Percentiles rank a stretch among this genome's conserved stretches.
Evolutionary conservation across 2,888 invertebrate genomes (phyloP).

Genomic region (Caenorhabditis afra): DNA sequence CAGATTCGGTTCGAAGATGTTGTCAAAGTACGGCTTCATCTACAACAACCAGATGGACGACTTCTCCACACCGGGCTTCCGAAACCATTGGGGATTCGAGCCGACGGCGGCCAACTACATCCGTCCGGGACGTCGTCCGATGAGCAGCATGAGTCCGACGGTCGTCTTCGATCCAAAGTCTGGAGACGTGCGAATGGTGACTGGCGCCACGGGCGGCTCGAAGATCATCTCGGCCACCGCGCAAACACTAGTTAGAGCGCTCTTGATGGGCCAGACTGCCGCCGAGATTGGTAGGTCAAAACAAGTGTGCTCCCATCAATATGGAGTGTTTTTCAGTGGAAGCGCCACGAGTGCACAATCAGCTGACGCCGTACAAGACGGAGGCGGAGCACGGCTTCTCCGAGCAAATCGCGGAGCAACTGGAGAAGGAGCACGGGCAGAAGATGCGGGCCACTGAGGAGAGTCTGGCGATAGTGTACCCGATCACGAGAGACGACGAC

Average conservation of each 20-base stretch:
- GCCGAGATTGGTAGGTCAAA: conserved; percentile 49
- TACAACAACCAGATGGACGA: conserved; percentile 74
- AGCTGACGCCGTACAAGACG: conserved; percentile 84
- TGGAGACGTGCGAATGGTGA: conserved; percentile 82
- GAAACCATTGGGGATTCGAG: conserved; percentile 79
- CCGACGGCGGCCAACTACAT: conserved; percentile 88
- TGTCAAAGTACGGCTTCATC: conserved; percentile 62
- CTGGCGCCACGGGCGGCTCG: conserved; percentile 92
- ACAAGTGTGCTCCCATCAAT: neutral
- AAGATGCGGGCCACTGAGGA: conserved; percentile 51
- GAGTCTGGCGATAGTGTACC: conserved; percentile 49
- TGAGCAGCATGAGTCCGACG: conserved; percentile 92
- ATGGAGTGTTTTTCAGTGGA: conserved; percentile 80
- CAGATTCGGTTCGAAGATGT: conserved; percentile 71
- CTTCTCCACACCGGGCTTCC: conserved; percentile 83
- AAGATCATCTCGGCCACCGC: conserved; percentile 89
- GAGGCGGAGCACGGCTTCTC: conserved; percentile 83
- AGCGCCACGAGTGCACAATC: conserved; percentile 75
- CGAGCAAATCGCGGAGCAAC: conserved; percentile 69
- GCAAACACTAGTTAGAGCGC: conserved; percentile 84
- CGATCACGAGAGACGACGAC: conserved; percentile 41
- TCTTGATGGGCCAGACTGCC: conserved; percentile 87
- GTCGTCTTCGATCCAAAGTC: conserved; percentile 83
- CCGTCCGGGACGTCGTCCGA: conserved; percentile 87
- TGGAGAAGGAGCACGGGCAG: conserved; percentile 70